These are phyloP conservation scores for Holacanthus passer DNA, from an alignment of 2,113 vertebrate species.

Conservation along the genomic window DNA sequence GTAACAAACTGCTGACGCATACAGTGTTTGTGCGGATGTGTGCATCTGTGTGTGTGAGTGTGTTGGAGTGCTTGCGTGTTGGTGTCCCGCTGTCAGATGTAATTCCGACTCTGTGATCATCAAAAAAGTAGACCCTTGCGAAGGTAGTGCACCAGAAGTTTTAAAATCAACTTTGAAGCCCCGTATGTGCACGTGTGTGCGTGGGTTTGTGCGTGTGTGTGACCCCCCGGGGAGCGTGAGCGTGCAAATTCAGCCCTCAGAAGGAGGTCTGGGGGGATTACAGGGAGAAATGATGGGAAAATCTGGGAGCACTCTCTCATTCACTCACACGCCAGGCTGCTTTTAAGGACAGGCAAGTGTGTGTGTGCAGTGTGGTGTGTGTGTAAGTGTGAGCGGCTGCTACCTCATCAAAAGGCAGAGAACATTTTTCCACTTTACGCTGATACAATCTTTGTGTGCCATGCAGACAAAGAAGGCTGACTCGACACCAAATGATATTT, in stretches of 20 bases:
- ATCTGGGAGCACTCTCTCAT: slow-evolving; percentile 78
- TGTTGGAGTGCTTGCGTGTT: slow-evolving; percentile 28
- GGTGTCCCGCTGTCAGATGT: slow-evolving; percentile 46
- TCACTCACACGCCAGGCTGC: slow-evolving; percentile 79
- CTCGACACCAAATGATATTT: slow-evolving; percentile 22
- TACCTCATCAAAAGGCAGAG: slow-evolving; percentile 73
- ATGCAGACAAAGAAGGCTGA: slow-evolving; percentile 37
- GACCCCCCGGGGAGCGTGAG: slow-evolving; percentile 63
- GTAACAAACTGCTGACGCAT: slow-evolving; percentile 63
- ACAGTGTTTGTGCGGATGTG: slow-evolving; percentile 35
- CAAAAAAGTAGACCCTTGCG: slow-evolving; percentile 52
- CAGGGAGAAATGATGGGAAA: slow-evolving; percentile 81
- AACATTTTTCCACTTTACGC: slow-evolving; percentile 58
- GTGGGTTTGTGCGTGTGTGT: slow-evolving; percentile 36
- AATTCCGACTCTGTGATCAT: slow-evolving; percentile 40
- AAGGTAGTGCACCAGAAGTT: slow-evolving; percentile 47
- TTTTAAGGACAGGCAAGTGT: slow-evolving; percentile 73
- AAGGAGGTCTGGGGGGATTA: slow-evolving; percentile 81
- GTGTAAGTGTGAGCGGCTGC: slow-evolving; percentile 48
- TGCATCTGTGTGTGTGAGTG: slow-evolving; percentile 10
- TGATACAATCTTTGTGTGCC: slow-evolving; percentile 64
- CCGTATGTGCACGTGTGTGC: slow-evolving; percentile 24
- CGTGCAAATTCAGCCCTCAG: slow-evolving; percentile 78
- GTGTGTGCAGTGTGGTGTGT: slow-evolving; percentile 39
- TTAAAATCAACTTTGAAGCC: slow-evolving; percentile 44